Conservation (phyloP, 2,113 vertebrate species). For the Australoheros scitulus region DNA sequence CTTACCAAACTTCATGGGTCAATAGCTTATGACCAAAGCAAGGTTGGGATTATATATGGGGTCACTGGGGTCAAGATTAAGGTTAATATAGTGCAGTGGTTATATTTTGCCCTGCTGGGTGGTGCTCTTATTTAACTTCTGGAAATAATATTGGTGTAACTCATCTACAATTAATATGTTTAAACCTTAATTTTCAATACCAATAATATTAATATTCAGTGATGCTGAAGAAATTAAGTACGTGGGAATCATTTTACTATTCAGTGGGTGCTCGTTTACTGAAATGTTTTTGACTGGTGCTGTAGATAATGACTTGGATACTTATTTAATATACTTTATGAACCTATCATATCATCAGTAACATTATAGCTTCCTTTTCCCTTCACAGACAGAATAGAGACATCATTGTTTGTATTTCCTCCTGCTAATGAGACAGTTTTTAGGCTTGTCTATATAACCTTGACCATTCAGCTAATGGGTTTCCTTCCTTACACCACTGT, state of each 20-base stretch:
- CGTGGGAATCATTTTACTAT: not conserved
- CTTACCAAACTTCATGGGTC: no score
- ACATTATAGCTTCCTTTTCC: not conserved
- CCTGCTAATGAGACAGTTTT: constrained; percentile 11
- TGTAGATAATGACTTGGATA: not conserved
- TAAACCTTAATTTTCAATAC: not conserved
- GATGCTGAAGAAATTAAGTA: not conserved
- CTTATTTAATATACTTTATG: constrained; percentile 10
- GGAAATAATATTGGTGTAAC: not conserved
- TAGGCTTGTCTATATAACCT: constrained; percentile 8
- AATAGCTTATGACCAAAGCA: no score
- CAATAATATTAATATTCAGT: not conserved
- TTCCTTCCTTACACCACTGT: constrained; percentile 5
- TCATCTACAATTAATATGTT: not conserved
- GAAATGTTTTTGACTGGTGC: not conserved
- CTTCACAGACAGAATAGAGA: not conserved
- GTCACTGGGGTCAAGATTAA: no score
- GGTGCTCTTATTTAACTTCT: not conserved
- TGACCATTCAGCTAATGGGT: not conserved
- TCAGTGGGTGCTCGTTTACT: not conserved
- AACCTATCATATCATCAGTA: not conserved
- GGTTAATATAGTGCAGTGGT: no score
- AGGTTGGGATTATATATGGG: no score
- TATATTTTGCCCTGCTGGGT: no score
- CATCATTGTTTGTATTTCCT: not conserved